Evolutionary conservation across 2,113 vertebrate species (phyloP).

Genomic region (Callorhinus ursinus): DNA sequence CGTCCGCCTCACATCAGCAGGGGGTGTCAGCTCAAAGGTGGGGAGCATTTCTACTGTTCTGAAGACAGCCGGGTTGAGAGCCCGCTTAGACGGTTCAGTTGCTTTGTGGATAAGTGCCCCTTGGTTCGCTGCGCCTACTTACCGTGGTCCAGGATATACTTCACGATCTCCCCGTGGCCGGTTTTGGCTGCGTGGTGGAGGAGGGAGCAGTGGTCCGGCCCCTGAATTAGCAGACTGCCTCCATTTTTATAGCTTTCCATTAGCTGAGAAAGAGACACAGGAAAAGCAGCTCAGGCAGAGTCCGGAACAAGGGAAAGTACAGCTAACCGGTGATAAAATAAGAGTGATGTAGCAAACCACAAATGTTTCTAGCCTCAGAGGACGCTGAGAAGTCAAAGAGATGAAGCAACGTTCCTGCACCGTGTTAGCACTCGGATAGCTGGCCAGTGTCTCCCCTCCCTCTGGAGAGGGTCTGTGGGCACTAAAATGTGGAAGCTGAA

Average conservation of each 20-base stretch:
- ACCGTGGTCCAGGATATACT: conserved; percentile 95
- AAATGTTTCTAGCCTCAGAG: conserved; percentile 19
- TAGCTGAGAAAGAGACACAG: conserved; percentile 85
- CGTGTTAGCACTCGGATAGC: neutral
- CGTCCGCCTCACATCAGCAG: neutral
- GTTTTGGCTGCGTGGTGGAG: conserved; percentile 93
- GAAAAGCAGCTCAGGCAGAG: conserved; percentile 28
- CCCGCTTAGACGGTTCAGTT: too few relatives aligned
- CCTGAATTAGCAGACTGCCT: conserved; percentile 93
- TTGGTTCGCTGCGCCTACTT: conserved; percentile 76
- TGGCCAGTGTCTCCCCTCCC: neutral
- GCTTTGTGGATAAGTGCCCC: neutral
- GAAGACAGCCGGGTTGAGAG: neutral
- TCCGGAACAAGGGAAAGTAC: neutral
- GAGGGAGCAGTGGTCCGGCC: conserved; percentile 91
- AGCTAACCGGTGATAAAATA: neutral
- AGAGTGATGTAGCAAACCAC: conserved; percentile 17
- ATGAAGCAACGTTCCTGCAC: neutral
- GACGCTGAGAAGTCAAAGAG: neutral
- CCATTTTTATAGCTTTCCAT: conserved; percentile 92
- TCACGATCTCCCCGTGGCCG: conserved; percentile 91
- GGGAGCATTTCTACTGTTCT: neutral
- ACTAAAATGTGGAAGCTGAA: neutral
- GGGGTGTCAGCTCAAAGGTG: neutral
- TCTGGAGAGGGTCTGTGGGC: neutral